phyloP scores from a whole-genome alignment of 2,888 invertebrate genomes.

The Phragmatobia fuliginosa region DNA sequence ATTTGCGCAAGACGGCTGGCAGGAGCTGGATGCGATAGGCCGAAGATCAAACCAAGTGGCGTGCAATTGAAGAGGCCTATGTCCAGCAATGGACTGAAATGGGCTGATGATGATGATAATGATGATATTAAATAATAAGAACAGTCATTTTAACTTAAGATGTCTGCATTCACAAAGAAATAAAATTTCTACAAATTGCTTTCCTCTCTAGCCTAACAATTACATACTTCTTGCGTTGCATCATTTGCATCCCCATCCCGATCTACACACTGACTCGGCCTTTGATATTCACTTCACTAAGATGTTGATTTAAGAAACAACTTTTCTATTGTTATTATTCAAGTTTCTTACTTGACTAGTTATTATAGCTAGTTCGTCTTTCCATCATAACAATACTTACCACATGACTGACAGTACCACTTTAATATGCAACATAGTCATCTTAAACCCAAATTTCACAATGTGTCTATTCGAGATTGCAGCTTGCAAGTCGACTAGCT shows the following conservation, averaged over 20 bases:
- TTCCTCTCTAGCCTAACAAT: no score
- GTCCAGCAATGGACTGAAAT: no score
- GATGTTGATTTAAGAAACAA: neutral
- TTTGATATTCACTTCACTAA: neutral
- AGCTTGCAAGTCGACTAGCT: conserved; percentile 7
- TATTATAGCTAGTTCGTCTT: neutral
- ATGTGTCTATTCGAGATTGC: neutral
- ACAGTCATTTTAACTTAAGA: no score
- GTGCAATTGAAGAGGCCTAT: no score
- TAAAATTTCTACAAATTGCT: no score
- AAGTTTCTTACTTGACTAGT: conserved; percentile 1
- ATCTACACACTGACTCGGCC: neutral
- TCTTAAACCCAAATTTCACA: conserved; percentile 14
- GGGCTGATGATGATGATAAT: no score
- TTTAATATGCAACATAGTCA: conserved; percentile 5
- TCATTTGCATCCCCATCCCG: neutral
- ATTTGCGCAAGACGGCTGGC: no score
- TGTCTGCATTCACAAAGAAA: no score
- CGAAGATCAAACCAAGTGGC: no score
- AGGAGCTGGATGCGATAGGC: no score
- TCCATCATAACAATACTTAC: neutral
- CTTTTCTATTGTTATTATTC: neutral
- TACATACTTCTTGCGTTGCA: no score
- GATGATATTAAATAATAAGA: no score
- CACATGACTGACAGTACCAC: conserved; percentile 2